Percentiles rank a stretch among this genome's conserved stretches.
Conservation (phyloP, 2,113 vertebrate genomes). For the Stigmatopora argus region DNA sequence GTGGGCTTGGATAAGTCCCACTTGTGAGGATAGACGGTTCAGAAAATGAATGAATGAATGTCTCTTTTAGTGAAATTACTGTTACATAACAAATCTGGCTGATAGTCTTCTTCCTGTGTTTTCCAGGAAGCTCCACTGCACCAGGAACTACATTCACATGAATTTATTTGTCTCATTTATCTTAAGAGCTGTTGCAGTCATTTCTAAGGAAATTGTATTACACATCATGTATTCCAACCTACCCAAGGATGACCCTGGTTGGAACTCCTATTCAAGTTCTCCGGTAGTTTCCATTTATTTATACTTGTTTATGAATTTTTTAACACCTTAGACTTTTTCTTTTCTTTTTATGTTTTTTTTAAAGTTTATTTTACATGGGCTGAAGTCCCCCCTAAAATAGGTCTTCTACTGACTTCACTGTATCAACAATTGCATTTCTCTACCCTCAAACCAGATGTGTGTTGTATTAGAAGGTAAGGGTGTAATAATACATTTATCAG, state of each 20-base stretch:
- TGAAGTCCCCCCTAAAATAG: too few species aligned
- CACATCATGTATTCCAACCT: constrained; percentile 71
- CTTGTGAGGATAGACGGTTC: too few species aligned
- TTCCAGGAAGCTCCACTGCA: constrained; percentile 92
- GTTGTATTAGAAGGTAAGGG: too few species aligned
- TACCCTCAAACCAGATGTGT: too few species aligned
- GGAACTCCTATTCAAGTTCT: constrained; percentile 75
- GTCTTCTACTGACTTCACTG: too few species aligned
- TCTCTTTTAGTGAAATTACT: neutral
- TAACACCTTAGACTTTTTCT: neutral
- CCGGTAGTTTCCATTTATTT: constrained; percentile 61
- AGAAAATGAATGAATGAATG: too few species aligned
- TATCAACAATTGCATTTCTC: too few species aligned
- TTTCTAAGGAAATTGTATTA: constrained; percentile 78
- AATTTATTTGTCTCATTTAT: constrained; percentile 94
- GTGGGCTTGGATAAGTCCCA: too few species aligned
- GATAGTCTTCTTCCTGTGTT: constrained; percentile 23
- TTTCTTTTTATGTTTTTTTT: too few species aligned
- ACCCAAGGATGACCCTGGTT: constrained; percentile 76
- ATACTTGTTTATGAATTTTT: neutral
- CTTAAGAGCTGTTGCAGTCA: constrained; percentile 76
- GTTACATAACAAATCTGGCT: constrained; percentile 4
- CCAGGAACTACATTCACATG: constrained; percentile 96
- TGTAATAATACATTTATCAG: too few species aligned
- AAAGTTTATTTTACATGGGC: too few species aligned